Evolutionary conservation across 2,113 vertebrate species (phyloP).

Genomic region (Trematocara zebra): DNA sequence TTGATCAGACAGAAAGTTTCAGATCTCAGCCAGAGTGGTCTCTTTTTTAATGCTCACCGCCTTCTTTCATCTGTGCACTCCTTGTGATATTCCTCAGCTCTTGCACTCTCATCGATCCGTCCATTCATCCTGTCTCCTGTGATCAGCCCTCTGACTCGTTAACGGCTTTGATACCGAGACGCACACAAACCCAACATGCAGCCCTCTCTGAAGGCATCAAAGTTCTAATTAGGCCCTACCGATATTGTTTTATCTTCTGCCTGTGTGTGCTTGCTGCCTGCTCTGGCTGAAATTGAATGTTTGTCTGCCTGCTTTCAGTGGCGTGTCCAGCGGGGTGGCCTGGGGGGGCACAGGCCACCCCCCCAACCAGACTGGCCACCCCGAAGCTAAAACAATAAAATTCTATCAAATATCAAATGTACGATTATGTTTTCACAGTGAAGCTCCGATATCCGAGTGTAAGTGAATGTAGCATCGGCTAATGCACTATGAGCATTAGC

Average conservation of each 20-base stretch:
- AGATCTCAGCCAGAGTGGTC: background rate
- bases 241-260: background rate
- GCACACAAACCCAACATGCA: background rate
- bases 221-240: constrained; percentile 9
- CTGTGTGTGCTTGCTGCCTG: background rate
- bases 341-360: too few species aligned
- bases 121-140: constrained; percentile 38
- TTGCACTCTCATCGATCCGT: constrained; percentile 15
- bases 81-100: constrained; percentile 16
- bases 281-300: background rate
- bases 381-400: too few species aligned
- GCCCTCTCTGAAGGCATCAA: background rate
- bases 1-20: constrained; percentile 35
- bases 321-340: too few species aligned
- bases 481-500: too few species aligned
- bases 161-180: constrained; percentile 9
- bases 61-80: constrained; percentile 2
- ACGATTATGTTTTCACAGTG: too few species aligned
- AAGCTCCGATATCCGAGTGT: too few species aligned
- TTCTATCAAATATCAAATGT: too few species aligned
- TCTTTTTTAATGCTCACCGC: background rate
- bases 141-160: constrained; percentile 36
- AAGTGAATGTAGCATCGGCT: too few species aligned
- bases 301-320: background rate
- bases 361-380: too few species aligned